Percentiles rank a stretch among this genome's conserved stretches.
Evolutionary conservation across 2,113 vertebrate species (phyloP).

Genomic region (Benitochromis conjunctus): DNA sequence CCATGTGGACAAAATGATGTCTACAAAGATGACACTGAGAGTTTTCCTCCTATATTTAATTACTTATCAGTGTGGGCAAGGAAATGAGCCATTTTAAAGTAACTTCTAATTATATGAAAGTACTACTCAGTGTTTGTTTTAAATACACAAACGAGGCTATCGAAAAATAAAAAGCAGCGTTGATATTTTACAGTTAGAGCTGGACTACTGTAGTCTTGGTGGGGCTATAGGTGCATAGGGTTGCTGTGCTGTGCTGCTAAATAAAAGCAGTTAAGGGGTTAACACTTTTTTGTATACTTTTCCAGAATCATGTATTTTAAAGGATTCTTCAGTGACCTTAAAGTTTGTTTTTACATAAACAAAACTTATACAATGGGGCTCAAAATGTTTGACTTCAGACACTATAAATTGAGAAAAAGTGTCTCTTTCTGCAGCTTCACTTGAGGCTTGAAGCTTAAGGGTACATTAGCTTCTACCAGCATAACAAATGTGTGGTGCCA

Average conservation of each 20-base stretch:
- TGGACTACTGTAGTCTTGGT: background rate
- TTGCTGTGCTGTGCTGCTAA: background rate
- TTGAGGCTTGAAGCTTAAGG: background rate
- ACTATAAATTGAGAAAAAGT: background rate
- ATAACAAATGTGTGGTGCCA: background rate
- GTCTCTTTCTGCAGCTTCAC: background rate
- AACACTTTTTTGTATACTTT: background rate
- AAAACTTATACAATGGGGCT: rapidly evolving
- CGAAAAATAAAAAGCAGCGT: rapidly evolving
- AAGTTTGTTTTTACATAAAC: background rate
- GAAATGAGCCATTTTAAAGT: background rate
- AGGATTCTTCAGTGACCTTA: background rate
- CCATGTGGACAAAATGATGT: background rate
- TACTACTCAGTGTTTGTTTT: background rate
- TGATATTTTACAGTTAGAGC: background rate
- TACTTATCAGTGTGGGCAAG: background rate
- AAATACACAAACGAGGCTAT: rapidly evolving
- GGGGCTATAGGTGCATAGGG: rapidly evolving
- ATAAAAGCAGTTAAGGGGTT: background rate
- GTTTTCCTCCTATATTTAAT: background rate
- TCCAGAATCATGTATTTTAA: background rate
- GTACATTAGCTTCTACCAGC: background rate
- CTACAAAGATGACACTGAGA: too few species aligned
- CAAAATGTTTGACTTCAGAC: background rate
- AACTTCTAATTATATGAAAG: background rate